Percentiles rank a stretch among this genome's conserved stretches.
phyloP scores from a whole-genome alignment of 2,113 vertebrate genomes.

The Brachypodius melanocephalos region DNA sequence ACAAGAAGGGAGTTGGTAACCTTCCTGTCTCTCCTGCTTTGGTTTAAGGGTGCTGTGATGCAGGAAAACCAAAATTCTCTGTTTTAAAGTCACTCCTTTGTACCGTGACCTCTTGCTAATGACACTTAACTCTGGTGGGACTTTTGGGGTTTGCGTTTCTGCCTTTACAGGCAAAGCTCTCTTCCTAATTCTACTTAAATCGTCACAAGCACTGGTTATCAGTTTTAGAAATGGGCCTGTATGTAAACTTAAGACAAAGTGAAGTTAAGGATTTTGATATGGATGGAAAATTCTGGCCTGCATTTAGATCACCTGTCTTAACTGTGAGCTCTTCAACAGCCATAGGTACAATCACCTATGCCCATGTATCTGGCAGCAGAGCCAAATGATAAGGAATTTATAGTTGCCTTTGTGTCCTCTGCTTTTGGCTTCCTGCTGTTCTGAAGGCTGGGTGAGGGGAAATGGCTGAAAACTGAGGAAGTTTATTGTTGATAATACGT shows the following conservation, averaged over 20 bases:
- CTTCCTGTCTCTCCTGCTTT: neutral
- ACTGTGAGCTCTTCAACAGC: neutral
- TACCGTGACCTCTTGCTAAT: neutral
- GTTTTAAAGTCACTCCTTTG: neutral
- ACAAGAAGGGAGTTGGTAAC: neutral
- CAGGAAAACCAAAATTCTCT: neutral
- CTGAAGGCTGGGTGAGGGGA: neutral
- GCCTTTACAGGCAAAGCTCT: neutral
- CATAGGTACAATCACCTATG: neutral
- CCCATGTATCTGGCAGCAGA: neutral
- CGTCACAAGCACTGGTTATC: neutral
- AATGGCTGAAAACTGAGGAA: conserved; percentile 28
- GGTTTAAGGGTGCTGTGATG: neutral
- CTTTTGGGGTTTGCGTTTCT: neutral
- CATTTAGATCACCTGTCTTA: neutral
- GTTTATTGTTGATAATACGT: neutral
- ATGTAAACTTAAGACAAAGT: neutral
- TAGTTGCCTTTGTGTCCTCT: neutral
- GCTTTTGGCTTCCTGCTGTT: neutral
- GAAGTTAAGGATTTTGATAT: neutral
- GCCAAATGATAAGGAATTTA: neutral
- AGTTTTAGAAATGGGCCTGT: neutral
- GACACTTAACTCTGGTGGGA: neutral
- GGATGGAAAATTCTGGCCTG: neutral
- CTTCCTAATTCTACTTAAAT: neutral